These are phyloP conservation scores for Oncorhynchus nerka DNA, from an alignment of 2,113 vertebrate species.

Conservation along the genomic window DNA sequence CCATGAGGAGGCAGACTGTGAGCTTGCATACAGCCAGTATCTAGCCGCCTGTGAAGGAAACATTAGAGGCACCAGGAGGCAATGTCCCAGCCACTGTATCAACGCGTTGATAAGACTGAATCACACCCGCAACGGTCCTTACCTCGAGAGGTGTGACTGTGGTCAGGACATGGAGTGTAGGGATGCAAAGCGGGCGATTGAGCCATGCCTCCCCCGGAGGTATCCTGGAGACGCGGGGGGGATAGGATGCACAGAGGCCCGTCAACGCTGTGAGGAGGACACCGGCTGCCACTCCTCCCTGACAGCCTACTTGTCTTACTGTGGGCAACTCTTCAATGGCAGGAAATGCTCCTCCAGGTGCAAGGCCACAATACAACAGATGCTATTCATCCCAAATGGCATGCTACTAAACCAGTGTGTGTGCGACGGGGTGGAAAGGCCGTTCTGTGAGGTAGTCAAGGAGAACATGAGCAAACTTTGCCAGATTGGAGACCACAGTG, in stretches of 20 bases:
- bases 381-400: slow-evolving; percentile 74
- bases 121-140: slow-evolving; percentile 69
- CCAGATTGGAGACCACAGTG: slow-evolving; percentile 58
- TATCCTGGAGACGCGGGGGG: slow-evolving; percentile 64
- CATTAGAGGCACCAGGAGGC: slow-evolving; percentile 58
- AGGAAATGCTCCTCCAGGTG: slow-evolving; percentile 74
- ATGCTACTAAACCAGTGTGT: slow-evolving; percentile 73
- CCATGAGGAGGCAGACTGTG: slow-evolving; percentile 74
- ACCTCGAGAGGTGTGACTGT: slow-evolving; percentile 77
- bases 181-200: slow-evolving; percentile 67
- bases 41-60: slow-evolving; percentile 70
- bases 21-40: slow-evolving; percentile 74
- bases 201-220: slow-evolving; percentile 76
- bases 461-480: slow-evolving; percentile 80
- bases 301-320: slow-evolving; percentile 72
- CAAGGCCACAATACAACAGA: slow-evolving; percentile 72
- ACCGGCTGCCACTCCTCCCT: slow-evolving; percentile 69
- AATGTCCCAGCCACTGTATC: slow-evolving; percentile 80
- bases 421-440: slow-evolving; percentile 78
- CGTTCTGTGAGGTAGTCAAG: slow-evolving; percentile 81
- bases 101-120: slow-evolving; percentile 75
- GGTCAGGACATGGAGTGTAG: slow-evolving; percentile 66
- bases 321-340: slow-evolving; percentile 82
- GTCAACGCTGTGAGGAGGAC: slow-evolving; percentile 76
- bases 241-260: slow-evolving; percentile 78